Base-by-base conservation (phyloP, 2,888 invertebrate species). In the Dorcus hopei region DNA sequence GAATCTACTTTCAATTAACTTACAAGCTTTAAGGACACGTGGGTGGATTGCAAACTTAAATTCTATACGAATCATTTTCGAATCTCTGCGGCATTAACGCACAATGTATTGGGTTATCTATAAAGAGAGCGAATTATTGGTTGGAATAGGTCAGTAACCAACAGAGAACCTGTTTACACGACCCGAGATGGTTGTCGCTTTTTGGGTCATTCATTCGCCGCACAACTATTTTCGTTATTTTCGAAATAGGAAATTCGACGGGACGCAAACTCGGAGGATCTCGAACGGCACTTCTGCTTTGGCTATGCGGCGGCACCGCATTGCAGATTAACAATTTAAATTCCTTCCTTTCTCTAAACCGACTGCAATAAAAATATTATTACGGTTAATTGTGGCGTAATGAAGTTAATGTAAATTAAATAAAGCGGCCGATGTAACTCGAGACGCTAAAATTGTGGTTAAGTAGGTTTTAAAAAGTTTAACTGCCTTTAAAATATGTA, bases 261-360 rank as follows among this genome's bases (percentile, higher is more conserved):
- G 19, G 45, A 45, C 8, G 26, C 0, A 14, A 7, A 33, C 26
- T 33, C 26, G 26, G 6, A 33, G 26, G 7, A 33, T 33, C 7
- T 33, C 1, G 26, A 33, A 6, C 26, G 19, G 26, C 26, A 33
- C 26, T 14, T 33, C 26, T 33, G 26, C 26, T 33, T 33, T 33
- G 26, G 26, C 5, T 33, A 33, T 33, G 26, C 26, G 26, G 26
- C 26, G 26, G 26, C 26, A 33, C 26, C 3, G 26, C 26, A 33
- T 7, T 33, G 26, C 26, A 33, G 26, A 33, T 33, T 33, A 33
- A 33, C 26, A 42, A 14, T 45, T 45, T 45, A 45, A 45, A 45
- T 45, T 45, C 45, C 23, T 45, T 45, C 45, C 45, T 45, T 45
- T 45, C 45, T 45, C 45, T 45, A 45, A 45, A 45, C 45, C 19